Percentiles rank a stretch among this genome's conserved stretches.
phyloP scores from a whole-genome alignment of 2,888 invertebrate species.

The Aphodius granarius region DNA sequence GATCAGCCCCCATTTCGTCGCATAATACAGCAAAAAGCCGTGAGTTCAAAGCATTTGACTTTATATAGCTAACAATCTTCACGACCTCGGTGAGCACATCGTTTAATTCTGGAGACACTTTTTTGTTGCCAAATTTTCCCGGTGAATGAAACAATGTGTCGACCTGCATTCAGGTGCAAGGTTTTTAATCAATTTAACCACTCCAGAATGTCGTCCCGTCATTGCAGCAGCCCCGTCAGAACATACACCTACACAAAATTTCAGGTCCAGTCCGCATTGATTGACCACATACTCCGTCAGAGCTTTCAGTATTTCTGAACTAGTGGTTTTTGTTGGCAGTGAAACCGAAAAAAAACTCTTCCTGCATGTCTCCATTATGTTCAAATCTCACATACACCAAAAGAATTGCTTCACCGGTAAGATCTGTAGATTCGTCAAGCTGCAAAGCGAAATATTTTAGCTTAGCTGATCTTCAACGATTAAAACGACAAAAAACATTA shows the following conservation, averaged over 20 bases:
- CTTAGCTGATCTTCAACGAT: too few species aligned
- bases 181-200: conserved; percentile 5
- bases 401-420: not conserved
- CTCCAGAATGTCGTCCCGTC: conserved; percentile 7
- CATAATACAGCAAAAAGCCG: not conserved
- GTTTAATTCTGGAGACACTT: not conserved
- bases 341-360: conserved; percentile 6
- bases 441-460: too few species aligned
- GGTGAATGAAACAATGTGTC: conserved; percentile 7
- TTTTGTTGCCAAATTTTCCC: not conserved
- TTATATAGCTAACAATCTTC: conserved; percentile 4
- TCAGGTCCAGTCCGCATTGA: not conserved
- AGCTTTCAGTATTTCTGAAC: not conserved
- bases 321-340: not conserved
- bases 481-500: too few species aligned
- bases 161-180: conserved; percentile 3
- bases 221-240: conserved; percentile 4
- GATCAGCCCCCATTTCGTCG: conserved; percentile 9
- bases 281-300: not conserved
- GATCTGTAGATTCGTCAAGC: not conserved
- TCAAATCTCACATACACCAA: not conserved
- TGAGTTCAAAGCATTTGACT: not conserved
- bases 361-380: not conserved
- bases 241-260: not conserved
- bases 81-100: not conserved